Percentiles rank a stretch among this genome's conserved stretches.
These are phyloP conservation scores for Caranx ignobilis DNA, from an alignment of 2,113 vertebrate genomes.

Conservation along the genomic window DNA sequence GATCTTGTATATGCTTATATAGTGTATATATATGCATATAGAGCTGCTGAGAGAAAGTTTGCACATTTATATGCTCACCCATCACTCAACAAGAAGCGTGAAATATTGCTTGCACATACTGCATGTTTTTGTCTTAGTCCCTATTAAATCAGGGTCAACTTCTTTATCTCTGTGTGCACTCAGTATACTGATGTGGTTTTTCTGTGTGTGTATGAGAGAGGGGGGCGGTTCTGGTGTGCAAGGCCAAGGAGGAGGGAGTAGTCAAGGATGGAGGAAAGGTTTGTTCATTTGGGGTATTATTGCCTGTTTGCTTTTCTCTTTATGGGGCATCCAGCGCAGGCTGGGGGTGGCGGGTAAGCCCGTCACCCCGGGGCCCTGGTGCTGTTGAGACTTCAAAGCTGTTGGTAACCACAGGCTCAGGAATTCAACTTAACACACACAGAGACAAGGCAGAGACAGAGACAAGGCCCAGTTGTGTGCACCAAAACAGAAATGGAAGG, in stretches of 20 bases:
- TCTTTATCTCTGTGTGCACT: constrained; percentile 26
- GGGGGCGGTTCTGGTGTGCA: constrained; percentile 31
- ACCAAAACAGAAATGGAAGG: constrained; percentile 21
- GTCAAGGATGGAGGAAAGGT: constrained; percentile 69
- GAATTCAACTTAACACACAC: constrained; percentile 78
- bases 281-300: constrained; percentile 76
- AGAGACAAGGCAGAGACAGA: constrained; percentile 19
- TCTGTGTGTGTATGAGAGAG: constrained; percentile 11
- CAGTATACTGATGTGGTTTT: constrained; percentile 12
- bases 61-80: constrained; percentile 1
- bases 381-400: constrained; percentile 82
- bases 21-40: background rate
- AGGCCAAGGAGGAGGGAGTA: constrained; percentile 33
- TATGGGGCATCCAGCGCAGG: constrained; percentile 73
- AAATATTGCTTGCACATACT: constrained; percentile 6
- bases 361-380: constrained; percentile 68
- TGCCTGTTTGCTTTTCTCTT: constrained; percentile 83
- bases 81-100: background rate
- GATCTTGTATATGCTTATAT: constrained; percentile 27
- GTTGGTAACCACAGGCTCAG: constrained; percentile 82
- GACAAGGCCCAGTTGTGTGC: no score
- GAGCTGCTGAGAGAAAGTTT: background rate
- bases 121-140: constrained; percentile 13
- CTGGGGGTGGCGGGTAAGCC: constrained; percentile 68
- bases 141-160: constrained; percentile 30